Conservation (phyloP, 2,888 invertebrate species). For the Plemyria rubiginata region DNA sequence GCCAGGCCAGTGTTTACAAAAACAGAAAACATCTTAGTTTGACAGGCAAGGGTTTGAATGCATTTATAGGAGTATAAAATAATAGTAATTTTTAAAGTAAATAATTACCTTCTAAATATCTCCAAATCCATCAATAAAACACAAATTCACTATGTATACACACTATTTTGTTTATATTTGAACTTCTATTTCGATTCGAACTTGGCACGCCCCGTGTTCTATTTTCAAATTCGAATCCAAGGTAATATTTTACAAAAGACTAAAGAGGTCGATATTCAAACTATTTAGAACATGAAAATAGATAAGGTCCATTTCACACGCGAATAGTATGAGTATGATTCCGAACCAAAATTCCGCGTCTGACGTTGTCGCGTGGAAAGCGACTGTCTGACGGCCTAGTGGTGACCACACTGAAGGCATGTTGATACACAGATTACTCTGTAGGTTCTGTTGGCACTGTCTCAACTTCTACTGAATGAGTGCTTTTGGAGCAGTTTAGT, state of each 20-base stretch:
- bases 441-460: slow-evolving; percentile 23
- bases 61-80: too few relatives aligned
- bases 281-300: slow-evolving; percentile 63
- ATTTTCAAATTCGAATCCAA: slow-evolving; percentile 58
- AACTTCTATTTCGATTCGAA: slow-evolving; percentile 28
- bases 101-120: slow-evolving; percentile 17
- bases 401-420: slow-evolving; percentile 71
- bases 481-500: slow-evolving; percentile 10
- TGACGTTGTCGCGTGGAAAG: slow-evolving; percentile 61
- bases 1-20: too few relatives aligned
- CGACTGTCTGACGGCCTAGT: slow-evolving; percentile 62
- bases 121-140: slow-evolving; percentile 15
- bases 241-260: slow-evolving; percentile 39
- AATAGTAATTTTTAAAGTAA: background rate
- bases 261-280: slow-evolving; percentile 32
- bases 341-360: slow-evolving; percentile 80
- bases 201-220: slow-evolving; percentile 55
- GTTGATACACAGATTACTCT: slow-evolving; percentile 16
- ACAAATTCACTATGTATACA: slow-evolving; percentile 15
- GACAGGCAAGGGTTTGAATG: too few relatives aligned
- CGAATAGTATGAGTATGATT: slow-evolving; percentile 68
- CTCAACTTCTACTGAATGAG: slow-evolving; percentile 24
- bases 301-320: slow-evolving; percentile 80
- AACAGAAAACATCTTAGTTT: too few relatives aligned
- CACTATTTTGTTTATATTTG: slow-evolving; percentile 28